Evolutionary conservation across 2,797 vertebrate species (phyloP).

Genomic region (Malacoctenus gilli): DNA sequence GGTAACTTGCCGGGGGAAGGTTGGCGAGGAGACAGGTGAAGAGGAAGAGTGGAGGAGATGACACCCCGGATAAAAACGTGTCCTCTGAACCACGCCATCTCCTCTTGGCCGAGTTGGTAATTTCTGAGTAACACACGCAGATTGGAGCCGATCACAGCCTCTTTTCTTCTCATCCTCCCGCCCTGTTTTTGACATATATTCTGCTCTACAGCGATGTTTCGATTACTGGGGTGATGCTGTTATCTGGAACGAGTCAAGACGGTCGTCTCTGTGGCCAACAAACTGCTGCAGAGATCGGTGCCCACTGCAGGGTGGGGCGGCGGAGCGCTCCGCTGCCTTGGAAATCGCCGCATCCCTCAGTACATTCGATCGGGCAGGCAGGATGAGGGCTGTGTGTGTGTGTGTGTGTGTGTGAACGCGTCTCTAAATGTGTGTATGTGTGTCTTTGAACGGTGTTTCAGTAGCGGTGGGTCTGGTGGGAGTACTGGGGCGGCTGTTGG

Average conservation of each 20-base stretch:
- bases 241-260: conserved; percentile 42
- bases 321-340: conserved; percentile 45
- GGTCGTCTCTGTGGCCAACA: conserved; percentile 35
- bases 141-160: conserved; percentile 49
- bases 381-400: conserved; percentile 51
- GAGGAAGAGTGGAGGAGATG: conserved; percentile 47
- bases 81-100: conserved; percentile 53
- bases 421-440: conserved; percentile 32
- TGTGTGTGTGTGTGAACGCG: conserved; percentile 19
- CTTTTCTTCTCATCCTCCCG: conserved; percentile 21
- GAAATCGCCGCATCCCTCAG: conserved; percentile 67
- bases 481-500: conserved; percentile 99
- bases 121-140: conserved; percentile 79
- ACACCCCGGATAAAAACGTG: conserved; percentile 44
- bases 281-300: conserved; percentile 62
- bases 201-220: conserved; percentile 52
- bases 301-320: conserved; percentile 46
- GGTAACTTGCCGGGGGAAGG: conserved; percentile 49
- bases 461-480: conserved; percentile 98
- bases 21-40: conserved; percentile 44
- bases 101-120: conserved; percentile 43
- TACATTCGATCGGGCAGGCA: conserved; percentile 80
- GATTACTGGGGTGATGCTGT: conserved; percentile 52
- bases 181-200: conserved; percentile 34
- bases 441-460: conserved; percentile 80